Percentiles rank a stretch among this genome's conserved stretches.
Conservation (phyloP, 2,113 vertebrate genomes). For the Prionailurus viverrinus region DNA sequence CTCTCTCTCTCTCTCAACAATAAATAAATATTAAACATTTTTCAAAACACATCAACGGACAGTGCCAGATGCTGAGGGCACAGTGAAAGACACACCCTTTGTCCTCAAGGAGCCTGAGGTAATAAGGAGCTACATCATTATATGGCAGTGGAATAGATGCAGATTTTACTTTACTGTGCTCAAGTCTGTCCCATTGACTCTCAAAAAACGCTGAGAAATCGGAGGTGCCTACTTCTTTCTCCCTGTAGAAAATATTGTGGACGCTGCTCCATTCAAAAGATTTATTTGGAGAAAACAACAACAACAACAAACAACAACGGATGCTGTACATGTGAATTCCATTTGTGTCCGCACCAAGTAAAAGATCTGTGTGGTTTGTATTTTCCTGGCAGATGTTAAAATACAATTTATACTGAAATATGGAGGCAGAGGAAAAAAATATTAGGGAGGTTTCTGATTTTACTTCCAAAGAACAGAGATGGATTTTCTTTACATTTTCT, state of each 20-base stretch:
- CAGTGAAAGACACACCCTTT: background rate
- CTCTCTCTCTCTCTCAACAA: no score
- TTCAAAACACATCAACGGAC: background rate
- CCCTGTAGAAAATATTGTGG: conserved; percentile 94
- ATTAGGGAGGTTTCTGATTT: background rate
- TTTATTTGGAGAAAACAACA: conserved; percentile 90
- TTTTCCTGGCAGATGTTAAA: conserved; percentile 87
- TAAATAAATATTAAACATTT: no score
- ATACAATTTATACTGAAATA: background rate
- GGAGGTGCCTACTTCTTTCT: conserved; percentile 91
- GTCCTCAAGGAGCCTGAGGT: background rate
- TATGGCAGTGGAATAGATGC: background rate
- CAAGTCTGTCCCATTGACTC: background rate
- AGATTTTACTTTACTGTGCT: background rate
- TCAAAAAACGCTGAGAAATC: conserved; percentile 60
- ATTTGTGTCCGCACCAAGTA: conserved; percentile 94
- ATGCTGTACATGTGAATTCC: conserved; percentile 95
- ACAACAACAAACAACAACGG: conserved; percentile 88
- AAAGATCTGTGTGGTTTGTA: conserved; percentile 92
- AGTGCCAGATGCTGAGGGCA: background rate
- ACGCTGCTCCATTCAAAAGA: conserved; percentile 95
- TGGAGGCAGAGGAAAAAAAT: background rate
- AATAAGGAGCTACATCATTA: background rate
- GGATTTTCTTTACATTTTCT: background rate
- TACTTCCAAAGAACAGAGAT: conserved; percentile 26